Evolutionary conservation across 2,113 vertebrate species (phyloP).

Genomic region (Chionis minor): DNA sequence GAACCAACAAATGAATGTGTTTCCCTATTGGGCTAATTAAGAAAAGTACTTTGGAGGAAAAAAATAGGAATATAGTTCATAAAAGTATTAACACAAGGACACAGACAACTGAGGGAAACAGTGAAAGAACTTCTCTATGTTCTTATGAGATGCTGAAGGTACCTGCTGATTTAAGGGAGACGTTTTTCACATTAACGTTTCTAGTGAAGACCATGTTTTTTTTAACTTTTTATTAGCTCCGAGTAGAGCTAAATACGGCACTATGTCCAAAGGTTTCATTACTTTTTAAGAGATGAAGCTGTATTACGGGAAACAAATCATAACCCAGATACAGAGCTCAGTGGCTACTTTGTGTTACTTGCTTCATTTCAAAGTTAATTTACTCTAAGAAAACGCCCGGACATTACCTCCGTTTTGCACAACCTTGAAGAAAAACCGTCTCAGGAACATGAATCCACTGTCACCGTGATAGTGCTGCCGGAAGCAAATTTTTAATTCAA

Average conservation of each 20-base stretch:
- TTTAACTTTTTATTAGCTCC: not conserved
- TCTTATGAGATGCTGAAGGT: not conserved
- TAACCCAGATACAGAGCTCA: not conserved
- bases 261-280: not conserved
- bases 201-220: rapidly evolving
- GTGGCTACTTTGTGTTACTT: not conserved
- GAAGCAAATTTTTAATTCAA: not conserved
- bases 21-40: rapidly evolving
- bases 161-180: not conserved
- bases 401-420: not conserved
- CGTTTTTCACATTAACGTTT: not conserved
- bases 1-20: rapidly evolving
- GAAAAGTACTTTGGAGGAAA: not conserved
- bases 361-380: not conserved
- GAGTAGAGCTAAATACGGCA: not conserved
- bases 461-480: not conserved
- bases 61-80: rapidly evolving
- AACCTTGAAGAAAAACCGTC: not conserved
- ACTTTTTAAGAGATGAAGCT: not conserved
- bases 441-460: not conserved
- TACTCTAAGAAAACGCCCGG: rapidly evolving
- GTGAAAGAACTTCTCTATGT: rapidly evolving
- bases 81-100: not conserved
- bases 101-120: not conserved
- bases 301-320: not conserved